phyloP scores from a whole-genome alignment of 64 coral and sea anemone genomes.

The Stichodactyla helianthus region DNA sequence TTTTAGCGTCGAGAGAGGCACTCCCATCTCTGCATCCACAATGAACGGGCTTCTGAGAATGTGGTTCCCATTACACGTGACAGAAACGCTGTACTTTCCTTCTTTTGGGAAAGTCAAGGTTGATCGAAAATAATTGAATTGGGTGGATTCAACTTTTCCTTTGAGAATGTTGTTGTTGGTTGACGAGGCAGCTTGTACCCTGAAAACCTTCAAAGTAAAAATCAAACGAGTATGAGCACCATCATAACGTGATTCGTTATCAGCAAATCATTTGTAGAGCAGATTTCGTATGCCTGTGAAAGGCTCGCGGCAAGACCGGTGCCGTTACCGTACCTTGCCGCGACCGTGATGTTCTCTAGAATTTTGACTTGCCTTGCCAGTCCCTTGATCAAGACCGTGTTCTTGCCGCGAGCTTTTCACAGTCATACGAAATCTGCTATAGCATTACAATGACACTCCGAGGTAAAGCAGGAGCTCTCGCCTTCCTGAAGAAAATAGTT shows the following conservation, averaged over 20 bases:
- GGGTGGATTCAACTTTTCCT: not conserved
- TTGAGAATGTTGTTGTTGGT: slow-evolving; percentile 2
- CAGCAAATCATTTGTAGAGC: not conserved
- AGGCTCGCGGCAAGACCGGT: too few species aligned
- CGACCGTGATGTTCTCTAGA: too few species aligned
- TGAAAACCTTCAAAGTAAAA: slow-evolving; percentile 28
- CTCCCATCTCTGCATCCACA: slow-evolving; percentile 44
- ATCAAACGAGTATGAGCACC: not conserved
- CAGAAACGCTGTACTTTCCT: slow-evolving; percentile 35
- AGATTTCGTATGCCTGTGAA: too few species aligned
- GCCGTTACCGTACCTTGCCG: too few species aligned
- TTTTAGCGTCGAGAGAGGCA: slow-evolving; percentile 36
- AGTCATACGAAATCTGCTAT: too few species aligned
- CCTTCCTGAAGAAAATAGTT: too few species aligned
- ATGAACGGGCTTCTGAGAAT: slow-evolving; percentile 40
- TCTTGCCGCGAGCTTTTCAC: too few species aligned
- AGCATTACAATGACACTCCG: too few species aligned
- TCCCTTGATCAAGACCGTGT: too few species aligned
- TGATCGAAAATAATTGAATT: slow-evolving; percentile 3
- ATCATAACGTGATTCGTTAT: not conserved
- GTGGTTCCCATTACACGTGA: slow-evolving; percentile 37
- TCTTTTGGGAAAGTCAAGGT: slow-evolving; percentile 44
- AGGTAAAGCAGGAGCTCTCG: too few species aligned
- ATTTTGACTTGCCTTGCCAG: too few species aligned
- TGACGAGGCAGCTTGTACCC: slow-evolving; percentile 24